phyloP scores from a whole-genome alignment of 1,140 invertebrate genomes.

The Lamellibrachia luymesi region DNA sequence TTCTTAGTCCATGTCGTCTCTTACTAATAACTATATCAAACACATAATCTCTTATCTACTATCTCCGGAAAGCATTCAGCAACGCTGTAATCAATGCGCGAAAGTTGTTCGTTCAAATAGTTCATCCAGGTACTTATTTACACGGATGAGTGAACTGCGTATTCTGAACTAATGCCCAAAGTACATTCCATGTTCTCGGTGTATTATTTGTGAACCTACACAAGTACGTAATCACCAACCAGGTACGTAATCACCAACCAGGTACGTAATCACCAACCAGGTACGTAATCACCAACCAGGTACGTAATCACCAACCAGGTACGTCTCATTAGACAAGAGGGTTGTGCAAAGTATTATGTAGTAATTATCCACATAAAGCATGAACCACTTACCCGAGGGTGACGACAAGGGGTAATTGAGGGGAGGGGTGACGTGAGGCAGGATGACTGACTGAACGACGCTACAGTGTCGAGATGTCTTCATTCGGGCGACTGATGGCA shows the following conservation, averaged over 20 bases:
- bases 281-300: not conserved
- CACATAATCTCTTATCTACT: not conserved
- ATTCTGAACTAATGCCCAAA: not conserved
- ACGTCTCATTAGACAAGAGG: not conserved
- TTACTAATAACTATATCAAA: not conserved
- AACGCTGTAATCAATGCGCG: not conserved
- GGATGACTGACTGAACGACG: not conserved
- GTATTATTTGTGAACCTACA: not conserved
- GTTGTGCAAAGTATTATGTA: too few species aligned
- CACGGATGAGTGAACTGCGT: not conserved
- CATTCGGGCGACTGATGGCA: not conserved
- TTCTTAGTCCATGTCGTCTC: not conserved
- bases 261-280: too few species aligned
- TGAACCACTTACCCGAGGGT: not conserved
- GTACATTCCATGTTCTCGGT: not conserved
- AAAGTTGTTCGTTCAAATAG: not conserved
- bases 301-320: not conserved
- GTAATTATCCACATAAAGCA: not conserved
- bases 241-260: not conserved
- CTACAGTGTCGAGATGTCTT: not conserved
- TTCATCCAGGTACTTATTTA: not conserved
- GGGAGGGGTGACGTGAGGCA: too few species aligned
- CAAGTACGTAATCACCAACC: too few species aligned
- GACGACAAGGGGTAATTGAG: not conserved
- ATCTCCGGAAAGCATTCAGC: not conserved